Evolutionary conservation across 2,888 invertebrate genomes (phyloP), one percentile per base, ranked within the genome.

Genomic region (Drosophila limbata): DNA sequence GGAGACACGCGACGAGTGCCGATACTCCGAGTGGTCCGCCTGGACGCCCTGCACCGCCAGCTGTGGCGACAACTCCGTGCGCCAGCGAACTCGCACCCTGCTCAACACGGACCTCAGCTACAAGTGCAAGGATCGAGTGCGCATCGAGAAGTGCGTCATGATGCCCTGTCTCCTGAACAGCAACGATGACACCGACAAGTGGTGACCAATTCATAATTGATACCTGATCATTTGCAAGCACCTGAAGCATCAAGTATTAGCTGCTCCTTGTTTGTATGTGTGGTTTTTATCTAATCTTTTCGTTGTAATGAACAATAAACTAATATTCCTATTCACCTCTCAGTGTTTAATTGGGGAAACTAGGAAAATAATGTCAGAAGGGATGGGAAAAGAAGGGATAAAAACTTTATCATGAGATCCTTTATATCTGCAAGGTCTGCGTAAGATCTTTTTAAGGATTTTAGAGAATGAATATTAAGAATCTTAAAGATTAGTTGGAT

Each of bases 1-100:
- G 64, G 86, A 67, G 3, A 6, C 57, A 5, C 86, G 88, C 15
- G 92, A 91, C 19, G 94, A 94, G 69, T 96, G 96, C 85, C 93
- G 93, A 37, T 94, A 95, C 84, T 94, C 94, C 0, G 93, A 94
- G 55, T 96, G 96, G 96, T 94, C 95, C n/a, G 93, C 93, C 9
- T 96, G 95, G 95, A 94, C 95, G 4, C 94, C 95, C 0, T 96
- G 96, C 88, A 94, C 94, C 1, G 94, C 94, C 6, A 94, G 94
- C 2, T 96, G 96, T 86, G 96, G 96, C 1, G 90, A 93, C 11
- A 92, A 93, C 67, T 93, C 94, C 0, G 92, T 93, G 25, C 93
- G 93, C 39, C 94, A 94, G 74, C 91, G 94, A 51, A 94, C 94
- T 0, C 92, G 95, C 39, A 92, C 92, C 3, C 73, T 93, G 4